Evolutionary conservation across 2,113 vertebrate genomes (phyloP).

Genomic region (Apodemus speciosus): DNA sequence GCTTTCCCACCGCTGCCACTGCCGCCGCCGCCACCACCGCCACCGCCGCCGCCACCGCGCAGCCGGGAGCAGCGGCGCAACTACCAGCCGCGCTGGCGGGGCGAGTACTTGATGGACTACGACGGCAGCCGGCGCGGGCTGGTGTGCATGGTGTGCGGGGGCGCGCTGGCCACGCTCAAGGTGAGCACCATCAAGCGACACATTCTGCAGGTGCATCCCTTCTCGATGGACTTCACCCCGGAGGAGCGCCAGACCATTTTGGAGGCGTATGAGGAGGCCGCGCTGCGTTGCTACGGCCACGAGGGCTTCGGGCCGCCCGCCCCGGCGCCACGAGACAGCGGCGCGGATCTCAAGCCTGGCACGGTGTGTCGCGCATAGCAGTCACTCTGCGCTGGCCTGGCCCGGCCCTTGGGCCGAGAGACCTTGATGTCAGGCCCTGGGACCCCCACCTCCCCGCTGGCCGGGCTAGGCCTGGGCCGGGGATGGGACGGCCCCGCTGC

Average conservation of each 20-base stretch:
- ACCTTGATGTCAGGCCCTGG: neutral
- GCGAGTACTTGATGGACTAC: slow-evolving; percentile 95
- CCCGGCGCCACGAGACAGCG: slow-evolving; percentile 58
- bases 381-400: neutral
- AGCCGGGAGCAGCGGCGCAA: slow-evolving; percentile 92
- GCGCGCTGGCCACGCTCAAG: slow-evolving; percentile 88
- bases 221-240: slow-evolving; percentile 88
- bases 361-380: slow-evolving; percentile 74
- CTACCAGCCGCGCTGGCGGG: slow-evolving; percentile 94
- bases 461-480: slow-evolving; percentile 44
- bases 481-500: neutral
- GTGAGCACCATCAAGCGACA: slow-evolving; percentile 92
- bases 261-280: slow-evolving; percentile 89
- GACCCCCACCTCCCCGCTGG: slow-evolving; percentile 55
- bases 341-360: slow-evolving; percentile 67
- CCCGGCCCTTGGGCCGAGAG: neutral
- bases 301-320: slow-evolving; percentile 83
- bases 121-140: slow-evolving; percentile 90
- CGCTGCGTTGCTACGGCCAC: slow-evolving; percentile 84
- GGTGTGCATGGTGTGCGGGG: slow-evolving; percentile 94
- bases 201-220: slow-evolving; percentile 94
- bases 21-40: neutral
- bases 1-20: slow-evolving; percentile 46
- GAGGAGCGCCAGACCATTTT: slow-evolving; percentile 90
- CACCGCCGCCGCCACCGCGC: slow-evolving; percentile 69